Percentiles rank a stretch among this genome's conserved stretches.
Conservation (phyloP, 2,113 vertebrate genomes). For the Saguinus midas region DNA sequence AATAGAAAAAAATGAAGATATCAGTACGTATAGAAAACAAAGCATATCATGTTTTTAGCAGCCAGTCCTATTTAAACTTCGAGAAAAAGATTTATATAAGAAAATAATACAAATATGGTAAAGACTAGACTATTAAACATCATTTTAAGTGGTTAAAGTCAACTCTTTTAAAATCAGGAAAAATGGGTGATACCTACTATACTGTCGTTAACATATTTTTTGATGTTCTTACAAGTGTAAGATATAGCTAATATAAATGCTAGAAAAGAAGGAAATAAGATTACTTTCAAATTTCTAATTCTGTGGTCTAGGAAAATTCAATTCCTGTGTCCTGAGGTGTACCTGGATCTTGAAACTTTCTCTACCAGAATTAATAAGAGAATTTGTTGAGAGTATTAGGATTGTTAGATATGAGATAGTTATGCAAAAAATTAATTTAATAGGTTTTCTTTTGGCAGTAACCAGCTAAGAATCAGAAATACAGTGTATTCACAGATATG, state of each 20-base stretch:
- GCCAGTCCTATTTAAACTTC: background rate
- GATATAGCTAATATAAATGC: background rate
- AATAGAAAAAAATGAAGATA: background rate
- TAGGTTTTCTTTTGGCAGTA: background rate
- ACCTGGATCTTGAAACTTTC: background rate
- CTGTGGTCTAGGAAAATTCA: background rate
- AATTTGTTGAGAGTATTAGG: background rate
- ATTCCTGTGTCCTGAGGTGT: background rate
- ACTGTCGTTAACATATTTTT: background rate
- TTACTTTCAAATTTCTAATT: background rate
- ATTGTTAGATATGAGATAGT: background rate
- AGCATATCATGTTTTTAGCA: background rate
- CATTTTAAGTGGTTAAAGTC: background rate
- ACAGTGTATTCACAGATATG: background rate
- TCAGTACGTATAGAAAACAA: background rate
- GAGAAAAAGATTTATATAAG: background rate
- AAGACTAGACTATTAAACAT: slow-evolving; percentile 14
- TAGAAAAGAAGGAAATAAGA: background rate
- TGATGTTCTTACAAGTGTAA: background rate
- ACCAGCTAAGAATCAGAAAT: background rate
- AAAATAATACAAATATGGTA: background rate
- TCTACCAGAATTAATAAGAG: background rate
- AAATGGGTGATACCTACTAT: background rate
- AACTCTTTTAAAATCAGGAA: background rate
- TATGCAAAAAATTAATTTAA: background rate